Evolutionary conservation across 1,140 invertebrate genomes (phyloP).

Genomic region (Cheumatopsyche charites): DNA sequence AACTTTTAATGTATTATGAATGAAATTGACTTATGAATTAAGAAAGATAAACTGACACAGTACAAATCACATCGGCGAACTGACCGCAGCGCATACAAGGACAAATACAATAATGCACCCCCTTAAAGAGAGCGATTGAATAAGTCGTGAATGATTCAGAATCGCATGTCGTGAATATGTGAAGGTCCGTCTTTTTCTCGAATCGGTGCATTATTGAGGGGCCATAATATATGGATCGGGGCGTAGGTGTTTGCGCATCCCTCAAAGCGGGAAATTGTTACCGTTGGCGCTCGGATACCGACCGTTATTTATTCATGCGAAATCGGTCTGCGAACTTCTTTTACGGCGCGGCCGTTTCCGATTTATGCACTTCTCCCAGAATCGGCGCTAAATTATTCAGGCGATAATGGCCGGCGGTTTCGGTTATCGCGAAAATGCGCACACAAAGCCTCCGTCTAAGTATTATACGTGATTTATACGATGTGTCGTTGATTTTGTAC

Average conservation of each 20-base stretch:
- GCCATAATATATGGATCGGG: too few species aligned
- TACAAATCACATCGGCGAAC: too few species aligned
- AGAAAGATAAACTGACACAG: too few species aligned
- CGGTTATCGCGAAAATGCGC: background rate
- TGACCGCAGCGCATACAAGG: too few species aligned
- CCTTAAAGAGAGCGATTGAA: too few species aligned
- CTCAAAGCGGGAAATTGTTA: slow-evolving; percentile 10
- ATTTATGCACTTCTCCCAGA: slow-evolving; percentile 41
- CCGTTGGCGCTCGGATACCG: background rate
- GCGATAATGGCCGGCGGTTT: slow-evolving; percentile 28
- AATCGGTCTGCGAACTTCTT: slow-evolving; percentile 40
- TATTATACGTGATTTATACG: background rate
- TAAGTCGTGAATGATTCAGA: too few species aligned
- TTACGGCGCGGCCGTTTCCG: slow-evolving; percentile 7
- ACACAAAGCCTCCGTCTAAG: background rate
- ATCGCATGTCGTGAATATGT: too few species aligned
- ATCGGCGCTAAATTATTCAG: slow-evolving; percentile 31
- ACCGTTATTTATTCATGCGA: slow-evolving; percentile 41
- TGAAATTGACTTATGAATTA: too few species aligned
- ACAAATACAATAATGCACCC: too few species aligned
- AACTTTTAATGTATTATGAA: too few species aligned
- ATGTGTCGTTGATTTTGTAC: background rate
- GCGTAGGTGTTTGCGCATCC: slow-evolving; percentile 15
- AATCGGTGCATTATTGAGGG: too few species aligned
- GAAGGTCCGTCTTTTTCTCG: too few species aligned